Percentiles rank a stretch among this genome's conserved stretches.
These are phyloP conservation scores for Colletes collaris DNA, from an alignment of 2,888 invertebrate genomes.

Conservation along the genomic window DNA sequence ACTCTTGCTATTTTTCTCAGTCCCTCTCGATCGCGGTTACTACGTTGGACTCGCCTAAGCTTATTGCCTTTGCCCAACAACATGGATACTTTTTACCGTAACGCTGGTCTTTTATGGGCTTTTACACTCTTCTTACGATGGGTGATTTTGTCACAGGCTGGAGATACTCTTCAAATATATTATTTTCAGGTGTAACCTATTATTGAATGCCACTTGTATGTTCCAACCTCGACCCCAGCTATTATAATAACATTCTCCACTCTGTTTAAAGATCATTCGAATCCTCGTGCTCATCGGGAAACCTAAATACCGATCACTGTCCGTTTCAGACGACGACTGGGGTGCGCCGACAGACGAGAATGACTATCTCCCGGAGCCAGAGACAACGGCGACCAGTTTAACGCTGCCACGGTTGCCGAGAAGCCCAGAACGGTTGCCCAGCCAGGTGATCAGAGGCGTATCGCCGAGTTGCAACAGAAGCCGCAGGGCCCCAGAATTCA, in stretches of 20 bases:
- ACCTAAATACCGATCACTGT: not conserved
- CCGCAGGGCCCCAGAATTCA: conserved; percentile 84
- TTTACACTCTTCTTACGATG: no score
- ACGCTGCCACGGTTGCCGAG: conserved; percentile 78
- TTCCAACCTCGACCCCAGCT: no score
- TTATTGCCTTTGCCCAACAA: no score
- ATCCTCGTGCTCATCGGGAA: not conserved
- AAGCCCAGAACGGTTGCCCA: conserved; percentile 77
- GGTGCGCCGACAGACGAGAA: conserved; percentile 78
- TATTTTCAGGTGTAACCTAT: no score
- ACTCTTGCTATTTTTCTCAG: conserved; percentile 11
- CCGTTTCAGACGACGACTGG: conserved; percentile 90
- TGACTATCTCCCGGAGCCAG: conserved; percentile 76
- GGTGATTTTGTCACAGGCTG: no score
- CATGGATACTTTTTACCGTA: no score
- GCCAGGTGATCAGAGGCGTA: conserved; percentile 67
- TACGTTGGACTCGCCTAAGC: not conserved
- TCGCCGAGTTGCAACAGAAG: conserved; percentile 75
- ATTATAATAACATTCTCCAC: no score
- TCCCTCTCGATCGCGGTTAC: not conserved
- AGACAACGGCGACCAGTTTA: conserved; percentile 69
- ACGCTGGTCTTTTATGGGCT: no score
- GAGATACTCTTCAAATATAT: no score
- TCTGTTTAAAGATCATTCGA: no score
- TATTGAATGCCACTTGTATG: no score